Base-by-base conservation (phyloP, 2,888 invertebrate genomes). In the Bombylius major region DNA sequence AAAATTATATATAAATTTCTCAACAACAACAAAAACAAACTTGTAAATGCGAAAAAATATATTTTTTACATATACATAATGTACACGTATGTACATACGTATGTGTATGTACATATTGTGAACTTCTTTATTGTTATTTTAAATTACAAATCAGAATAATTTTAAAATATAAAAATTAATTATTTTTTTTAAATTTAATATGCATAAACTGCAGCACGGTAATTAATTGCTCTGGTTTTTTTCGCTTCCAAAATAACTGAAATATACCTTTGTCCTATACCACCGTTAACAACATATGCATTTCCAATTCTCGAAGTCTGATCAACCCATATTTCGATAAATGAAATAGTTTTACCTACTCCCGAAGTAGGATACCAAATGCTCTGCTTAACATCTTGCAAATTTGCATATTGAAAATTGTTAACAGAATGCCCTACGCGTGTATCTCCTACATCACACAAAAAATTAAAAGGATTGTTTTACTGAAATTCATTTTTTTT, bases 151-250 rank as follows among this genome's bases (percentile, higher is more conserved):
- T 23, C 3, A 23, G 23, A 23, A 23, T 23, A 23, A 23, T 23
- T 23, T 23, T 23, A 23, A 23, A 23, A 23, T 23, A 3, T 3
- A 23, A 23, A 23, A 23, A 23, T 3, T 23, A 23, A 23, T 23
- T 23, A 23, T 2, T 23, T 23, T 23, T 23, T 23, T 23, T 23
- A 23, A 23, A 48, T 47, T 64, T 64, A 72, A 65, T 69, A 71
- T 50, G 72, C 73, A 61, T 69, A 72, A 56, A 71, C 63, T 63
- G 65, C 67, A 33, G 67, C 62, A 59, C 68, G 67, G 58, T 71
- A 72, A 23, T 63, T 64, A 56, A 66, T 70, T 50, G 61, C 63
- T 3, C 62, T 58, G 5, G 72, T 72, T 34, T 36, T 32, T 55
- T 69, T 64, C 56, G 68, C 66, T 36, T 60, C 62, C 12, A 73